Evolutionary conservation across 2,888 invertebrate genomes (phyloP).

Genomic region (Bibio marci): DNA sequence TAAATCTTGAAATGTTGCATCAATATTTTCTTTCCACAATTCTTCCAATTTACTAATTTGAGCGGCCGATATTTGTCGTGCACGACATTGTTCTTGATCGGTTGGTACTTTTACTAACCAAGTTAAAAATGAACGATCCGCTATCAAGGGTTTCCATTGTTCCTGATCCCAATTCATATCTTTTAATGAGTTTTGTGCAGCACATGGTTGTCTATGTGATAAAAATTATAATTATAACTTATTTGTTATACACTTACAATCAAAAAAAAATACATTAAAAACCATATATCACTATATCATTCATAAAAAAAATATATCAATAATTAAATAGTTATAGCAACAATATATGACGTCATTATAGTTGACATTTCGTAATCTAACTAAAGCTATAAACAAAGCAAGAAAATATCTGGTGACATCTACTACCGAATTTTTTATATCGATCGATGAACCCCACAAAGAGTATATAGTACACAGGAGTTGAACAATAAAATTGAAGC

Average conservation of each 20-base stretch:
- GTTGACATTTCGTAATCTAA: no score
- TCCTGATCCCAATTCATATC: constrained; percentile 99
- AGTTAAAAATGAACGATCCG: constrained; percentile 86
- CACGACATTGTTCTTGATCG: constrained; percentile 88
- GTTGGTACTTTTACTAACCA: constrained; percentile 98
- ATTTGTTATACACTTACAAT: no score
- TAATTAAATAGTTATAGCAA: neutral
- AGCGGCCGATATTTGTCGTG: constrained; percentile 90
- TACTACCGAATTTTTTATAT: no score
- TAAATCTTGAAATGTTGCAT: constrained; percentile 94
- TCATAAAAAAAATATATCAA: neutral
- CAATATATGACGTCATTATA: no score
- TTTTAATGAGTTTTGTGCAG: constrained; percentile 89
- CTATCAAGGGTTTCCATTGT: constrained; percentile 96
- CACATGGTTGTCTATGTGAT: constrained; percentile 78
- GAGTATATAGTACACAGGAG: no score
- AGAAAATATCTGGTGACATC: no score
- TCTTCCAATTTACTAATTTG: constrained; percentile 98
- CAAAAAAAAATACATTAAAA: no score
- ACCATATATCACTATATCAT: no score
- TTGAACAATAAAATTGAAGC: no score
- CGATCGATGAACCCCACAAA: no score
- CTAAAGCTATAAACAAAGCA: no score
- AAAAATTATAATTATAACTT: neutral
- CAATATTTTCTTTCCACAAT: constrained; percentile 95